Conservation (phyloP, 2,888 invertebrate genomes). For the Lasioglossum villosulum region DNA sequence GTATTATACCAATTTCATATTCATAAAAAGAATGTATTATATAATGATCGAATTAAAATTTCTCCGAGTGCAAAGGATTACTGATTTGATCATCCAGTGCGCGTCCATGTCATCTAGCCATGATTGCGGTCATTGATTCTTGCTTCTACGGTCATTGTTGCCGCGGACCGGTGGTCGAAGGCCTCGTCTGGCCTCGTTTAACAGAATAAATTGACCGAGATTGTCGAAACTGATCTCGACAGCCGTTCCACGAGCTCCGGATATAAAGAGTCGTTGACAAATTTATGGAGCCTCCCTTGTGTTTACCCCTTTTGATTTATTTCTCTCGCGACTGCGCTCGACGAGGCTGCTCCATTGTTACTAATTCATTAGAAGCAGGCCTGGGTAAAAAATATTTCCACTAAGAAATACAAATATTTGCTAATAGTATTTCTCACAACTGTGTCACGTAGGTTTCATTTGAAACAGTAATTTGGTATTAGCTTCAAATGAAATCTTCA, state of each 20-base stretch:
- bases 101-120: constrained; percentile 62
- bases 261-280: background rate
- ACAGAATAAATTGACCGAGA: constrained; percentile 3
- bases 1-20: no score
- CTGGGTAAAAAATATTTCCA: no score
- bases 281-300: background rate
- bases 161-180: constrained; percentile 43
- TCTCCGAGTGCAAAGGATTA: no score
- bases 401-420: no score
- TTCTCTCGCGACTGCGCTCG: background rate
- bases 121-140: constrained; percentile 65
- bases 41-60: no score
- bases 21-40: no score
- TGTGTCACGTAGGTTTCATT: no score
- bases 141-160: constrained; percentile 50
- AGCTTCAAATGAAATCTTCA: no score
- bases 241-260: background rate
- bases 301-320: background rate
- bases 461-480: no score
- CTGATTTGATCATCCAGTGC: background rate
- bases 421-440: no score
- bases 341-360: background rate
- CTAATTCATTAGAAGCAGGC: background rate
- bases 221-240: background rate
- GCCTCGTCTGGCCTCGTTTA: constrained; percentile 56